Conservation (phyloP, 2,113 vertebrate genomes). For the Ameiurus melas region DNA sequence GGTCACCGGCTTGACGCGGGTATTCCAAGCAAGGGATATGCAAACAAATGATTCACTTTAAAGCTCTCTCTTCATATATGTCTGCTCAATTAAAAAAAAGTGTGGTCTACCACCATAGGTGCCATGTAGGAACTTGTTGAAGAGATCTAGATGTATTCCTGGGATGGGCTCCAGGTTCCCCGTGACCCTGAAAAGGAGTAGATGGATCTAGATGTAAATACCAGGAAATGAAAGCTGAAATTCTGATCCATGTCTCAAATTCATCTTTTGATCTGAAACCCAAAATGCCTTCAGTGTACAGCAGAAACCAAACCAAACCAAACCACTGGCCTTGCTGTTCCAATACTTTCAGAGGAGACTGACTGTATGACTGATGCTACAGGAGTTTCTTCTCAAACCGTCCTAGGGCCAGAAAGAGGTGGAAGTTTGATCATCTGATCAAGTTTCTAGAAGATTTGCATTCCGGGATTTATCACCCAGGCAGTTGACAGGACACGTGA, state of each 20-base stretch:
- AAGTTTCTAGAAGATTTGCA: neutral
- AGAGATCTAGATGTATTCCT: neutral
- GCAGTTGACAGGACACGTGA: neutral
- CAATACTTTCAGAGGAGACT: neutral
- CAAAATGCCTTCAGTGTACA: neutral
- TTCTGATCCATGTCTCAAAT: neutral
- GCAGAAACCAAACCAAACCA: neutral
- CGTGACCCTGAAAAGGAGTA: too few relatives aligned
- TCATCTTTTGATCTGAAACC: neutral
- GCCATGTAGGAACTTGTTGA: neutral
- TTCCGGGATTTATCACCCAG: neutral
- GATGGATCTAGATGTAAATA: neutral
- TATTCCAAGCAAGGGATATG: neutral
- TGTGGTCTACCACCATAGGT: too few relatives aligned
- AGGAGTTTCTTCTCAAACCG: neutral
- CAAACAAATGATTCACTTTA: too few relatives aligned
- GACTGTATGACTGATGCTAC: neutral
- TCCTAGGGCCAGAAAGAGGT: neutral
- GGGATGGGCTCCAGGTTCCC: too few relatives aligned
- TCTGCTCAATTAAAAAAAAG: neutral
- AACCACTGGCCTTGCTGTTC: neutral
- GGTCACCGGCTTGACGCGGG: neutral
- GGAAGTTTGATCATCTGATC: neutral
- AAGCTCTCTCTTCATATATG: neutral
- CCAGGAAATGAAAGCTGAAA: neutral